Evolutionary conservation across 2,113 vertebrate species (phyloP), one percentile per base, ranked within the genome.

Genomic region (Ochotona princeps): DNA sequence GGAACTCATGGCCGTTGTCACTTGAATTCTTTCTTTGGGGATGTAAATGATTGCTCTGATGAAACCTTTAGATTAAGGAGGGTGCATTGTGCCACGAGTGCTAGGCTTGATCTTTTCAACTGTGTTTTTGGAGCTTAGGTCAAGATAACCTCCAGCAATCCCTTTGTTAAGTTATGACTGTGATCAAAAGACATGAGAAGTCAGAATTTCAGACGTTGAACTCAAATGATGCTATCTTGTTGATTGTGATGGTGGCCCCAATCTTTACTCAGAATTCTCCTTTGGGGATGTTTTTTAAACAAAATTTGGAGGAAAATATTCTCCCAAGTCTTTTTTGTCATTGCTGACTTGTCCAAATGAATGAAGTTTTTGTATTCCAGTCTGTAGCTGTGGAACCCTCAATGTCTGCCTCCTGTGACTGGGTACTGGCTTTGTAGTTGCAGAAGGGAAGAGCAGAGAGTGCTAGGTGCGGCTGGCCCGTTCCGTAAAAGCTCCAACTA

Each of bases 131-230:
- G 74, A 32, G 35, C 32, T 51, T 61, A 17, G 35, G 35, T 61
- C 82, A 80, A 78, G 49, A 86, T 30, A 23, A 32, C 61, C 44
- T 83, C 47, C 20, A 78, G 65, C 54, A 26, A 25, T 12, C 3
- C n/a, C 67, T 80, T 84, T 61, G 38, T n/a, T 80, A 72, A 72
- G 74, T 83, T 69, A 92, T 35, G 23, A 83, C 38, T 76, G 66
- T 61, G 17, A 25, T 54, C 54, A 82, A 89, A 66, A 47, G 75
- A 65, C 60, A 65, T 21, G 25, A 47, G 61, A 93, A 2, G 60
- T 69, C 47, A 80, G 23, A 78, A 75, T 78, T 83, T 90, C 87
- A 94, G 54, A 32, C 13, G 5, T 5, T 75, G 35, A 73, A 86
- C n/a, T 28, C 70, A 94, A 81, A 75, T 0, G 0, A 61, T 72